Percentiles rank a stretch among this genome's conserved stretches.
Evolutionary conservation across 2,888 invertebrate species (phyloP).

Genomic region (Apamea monoglypha): DNA sequence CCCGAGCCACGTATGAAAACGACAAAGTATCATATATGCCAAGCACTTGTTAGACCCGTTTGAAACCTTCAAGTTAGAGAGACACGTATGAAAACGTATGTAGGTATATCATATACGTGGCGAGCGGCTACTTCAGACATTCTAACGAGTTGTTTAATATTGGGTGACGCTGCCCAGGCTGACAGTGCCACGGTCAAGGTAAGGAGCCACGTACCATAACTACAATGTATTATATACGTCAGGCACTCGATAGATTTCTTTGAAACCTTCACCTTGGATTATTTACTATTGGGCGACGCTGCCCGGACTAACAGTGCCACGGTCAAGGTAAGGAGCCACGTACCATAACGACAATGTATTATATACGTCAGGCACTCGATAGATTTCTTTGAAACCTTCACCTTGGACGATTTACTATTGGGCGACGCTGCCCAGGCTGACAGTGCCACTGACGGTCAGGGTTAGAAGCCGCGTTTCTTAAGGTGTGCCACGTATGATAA

Average conservation of each 20-base stretch:
- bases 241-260: neutral
- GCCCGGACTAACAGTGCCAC: slow-evolving; percentile 95
- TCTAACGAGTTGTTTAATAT: slow-evolving; percentile 95
- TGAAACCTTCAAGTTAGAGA: too few species aligned
- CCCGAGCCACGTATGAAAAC: slow-evolving; percentile 92
- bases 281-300: slow-evolving; percentile 94
- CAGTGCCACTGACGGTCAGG: slow-evolving; percentile 97
- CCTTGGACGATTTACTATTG: slow-evolving; percentile 90
- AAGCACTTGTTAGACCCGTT: too few species aligned
- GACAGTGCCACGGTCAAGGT: slow-evolving; percentile 96
- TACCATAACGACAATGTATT: slow-evolving; percentile 20
- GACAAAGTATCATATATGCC: too few species aligned
- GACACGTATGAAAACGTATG: neutral
- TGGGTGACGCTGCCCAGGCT: slow-evolving; percentile 95
- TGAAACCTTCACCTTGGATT: too few species aligned
- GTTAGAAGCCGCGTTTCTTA: slow-evolving; percentile 94
- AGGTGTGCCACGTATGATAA: slow-evolving; percentile 13
- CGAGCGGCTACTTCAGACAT: slow-evolving; percentile 96
- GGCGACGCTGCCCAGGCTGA: slow-evolving; percentile 94
- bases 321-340: slow-evolving; percentile 95
- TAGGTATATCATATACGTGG: slow-evolving; percentile 96
- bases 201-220: slow-evolving; percentile 90
- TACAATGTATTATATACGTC: slow-evolving; percentile 18
- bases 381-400: too few species aligned
- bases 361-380: slow-evolving; percentile 3